These are phyloP conservation scores for Campylorhamphus procurvoides DNA, from an alignment of 2,113 vertebrate genomes.

Conservation along the genomic window DNA sequence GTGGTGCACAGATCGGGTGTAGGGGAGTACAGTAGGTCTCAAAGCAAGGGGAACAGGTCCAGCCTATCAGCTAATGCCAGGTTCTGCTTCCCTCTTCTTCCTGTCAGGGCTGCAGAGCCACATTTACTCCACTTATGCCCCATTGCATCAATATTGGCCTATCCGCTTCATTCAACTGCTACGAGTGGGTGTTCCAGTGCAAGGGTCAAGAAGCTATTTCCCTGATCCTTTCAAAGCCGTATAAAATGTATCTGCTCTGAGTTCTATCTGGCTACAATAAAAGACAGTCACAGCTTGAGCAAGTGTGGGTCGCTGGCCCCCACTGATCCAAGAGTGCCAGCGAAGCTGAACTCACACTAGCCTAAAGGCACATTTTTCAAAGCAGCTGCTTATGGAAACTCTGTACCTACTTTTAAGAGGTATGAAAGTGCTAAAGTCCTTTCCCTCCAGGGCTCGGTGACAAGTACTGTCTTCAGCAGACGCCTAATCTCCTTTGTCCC, in stretches of 20 bases:
- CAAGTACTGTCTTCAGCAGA: not conserved
- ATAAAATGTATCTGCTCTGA: not conserved
- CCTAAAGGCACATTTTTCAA: not conserved
- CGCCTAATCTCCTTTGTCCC: not conserved
- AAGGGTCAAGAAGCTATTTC: conserved; percentile 10
- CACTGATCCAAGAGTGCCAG: accelerated
- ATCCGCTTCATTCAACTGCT: not conserved
- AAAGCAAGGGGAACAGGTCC: not conserved
- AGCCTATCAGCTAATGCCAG: not conserved
- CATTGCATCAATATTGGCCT: not conserved
- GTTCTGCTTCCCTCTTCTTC: not conserved
- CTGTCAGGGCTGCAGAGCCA: not conserved
- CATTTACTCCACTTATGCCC: not conserved
- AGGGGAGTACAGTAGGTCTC: not conserved
- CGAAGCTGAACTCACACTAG: not conserved
- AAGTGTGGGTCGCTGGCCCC: accelerated
- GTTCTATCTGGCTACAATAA: not conserved
- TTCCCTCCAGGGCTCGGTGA: not conserved
- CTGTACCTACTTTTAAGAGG: not conserved
- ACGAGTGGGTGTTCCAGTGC: not conserved
- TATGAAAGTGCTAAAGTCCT: not conserved
- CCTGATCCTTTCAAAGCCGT: not conserved
- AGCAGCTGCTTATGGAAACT: not conserved
- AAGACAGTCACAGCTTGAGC: not conserved
- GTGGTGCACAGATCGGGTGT: not conserved